Base-by-base conservation (phyloP, 2,888 invertebrate genomes). In the Nymphalis c-album region DNA sequence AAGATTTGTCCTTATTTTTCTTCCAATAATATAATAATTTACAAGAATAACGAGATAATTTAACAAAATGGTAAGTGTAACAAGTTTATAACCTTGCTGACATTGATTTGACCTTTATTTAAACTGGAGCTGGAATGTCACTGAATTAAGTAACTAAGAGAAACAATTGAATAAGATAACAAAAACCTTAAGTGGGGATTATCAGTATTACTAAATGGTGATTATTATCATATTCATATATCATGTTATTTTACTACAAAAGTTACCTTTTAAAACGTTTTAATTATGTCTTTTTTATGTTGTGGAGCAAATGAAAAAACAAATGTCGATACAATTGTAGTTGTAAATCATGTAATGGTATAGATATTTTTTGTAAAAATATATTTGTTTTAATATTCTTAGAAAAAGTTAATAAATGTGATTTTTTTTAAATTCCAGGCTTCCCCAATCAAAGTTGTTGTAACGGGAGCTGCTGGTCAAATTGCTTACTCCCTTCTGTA, bases 391-490 rank as follows among this genome's bases (percentile, higher is more conserved):
- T 40, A 13, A 3, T 13, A 13, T 13, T 10, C 40, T 13, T 40
- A 13, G 10, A 26, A 2, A 40, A 40, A 53, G 16, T 53, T 31
- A 47, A 40, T 60, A 60, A 70, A 57, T 61, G 61, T 61, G 63
- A 63, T 64, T 47, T 45, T 66, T 67, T 68, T 71, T 35, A 18
- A 60, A 60, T 93, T 93, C 69, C 86, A 96, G 96, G 92, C 94
- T 80, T 95, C 96, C 88, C 97, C 98, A 83, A 96, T 99, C 81
- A 96, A 95, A 92, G 98, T 99, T 74, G 96, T 98, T 70, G 97
- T 99, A 45, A 99, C 99, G 64, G 99, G 99, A 71, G 99, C 99
- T 77, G 99, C 99, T 70, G 99, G 99, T 20, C 99, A 99, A 92
- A 99, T 99, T 77, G 99, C 98, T 70, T 99, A 99, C 88, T 99